A percentile compares a stretch with the other conserved stretches of the same genome.
Conservation (phyloP, 2,797 vertebrate genomes). For the Poecile montanus region DNA sequence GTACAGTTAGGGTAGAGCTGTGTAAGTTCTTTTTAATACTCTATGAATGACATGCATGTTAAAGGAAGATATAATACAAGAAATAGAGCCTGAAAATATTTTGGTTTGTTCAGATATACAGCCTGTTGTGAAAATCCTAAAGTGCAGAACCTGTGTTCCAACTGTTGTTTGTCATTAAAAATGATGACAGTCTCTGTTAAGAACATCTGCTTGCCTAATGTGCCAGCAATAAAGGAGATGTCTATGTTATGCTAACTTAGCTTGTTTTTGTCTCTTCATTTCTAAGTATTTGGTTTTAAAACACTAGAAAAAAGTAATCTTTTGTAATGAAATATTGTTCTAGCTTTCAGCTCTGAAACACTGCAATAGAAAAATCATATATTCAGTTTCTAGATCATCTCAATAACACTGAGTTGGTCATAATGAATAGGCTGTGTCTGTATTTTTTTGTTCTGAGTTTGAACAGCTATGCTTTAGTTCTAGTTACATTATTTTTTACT, state of each 20-base stretch:
- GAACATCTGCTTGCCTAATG: background rate
- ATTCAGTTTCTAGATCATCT: background rate
- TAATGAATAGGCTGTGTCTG: background rate
- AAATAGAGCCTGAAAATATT: background rate
- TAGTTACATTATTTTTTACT: background rate
- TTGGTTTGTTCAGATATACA: background rate
- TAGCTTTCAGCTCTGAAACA: background rate
- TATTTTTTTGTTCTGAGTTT: background rate
- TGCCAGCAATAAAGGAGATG: background rate
- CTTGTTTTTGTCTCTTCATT: background rate
- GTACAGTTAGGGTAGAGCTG: background rate
- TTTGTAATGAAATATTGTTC: background rate
- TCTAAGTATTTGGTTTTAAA: background rate
- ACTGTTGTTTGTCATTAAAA: background rate
- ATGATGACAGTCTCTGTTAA: background rate
- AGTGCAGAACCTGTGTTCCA: background rate
- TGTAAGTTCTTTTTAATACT: background rate
- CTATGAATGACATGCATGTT: background rate
- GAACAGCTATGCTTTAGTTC: background rate
- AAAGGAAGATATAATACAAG: background rate
- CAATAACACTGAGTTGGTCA: accelerated
- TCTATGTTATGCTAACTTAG: background rate
- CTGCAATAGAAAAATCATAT: background rate
- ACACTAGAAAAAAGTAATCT: background rate
- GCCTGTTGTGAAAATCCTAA: background rate